A percentile compares a stretch with the other conserved stretches of the same genome.
phyloP scores from a whole-genome alignment of 2,797 vertebrate species.

The Pteronotus mesoamericanus region DNA sequence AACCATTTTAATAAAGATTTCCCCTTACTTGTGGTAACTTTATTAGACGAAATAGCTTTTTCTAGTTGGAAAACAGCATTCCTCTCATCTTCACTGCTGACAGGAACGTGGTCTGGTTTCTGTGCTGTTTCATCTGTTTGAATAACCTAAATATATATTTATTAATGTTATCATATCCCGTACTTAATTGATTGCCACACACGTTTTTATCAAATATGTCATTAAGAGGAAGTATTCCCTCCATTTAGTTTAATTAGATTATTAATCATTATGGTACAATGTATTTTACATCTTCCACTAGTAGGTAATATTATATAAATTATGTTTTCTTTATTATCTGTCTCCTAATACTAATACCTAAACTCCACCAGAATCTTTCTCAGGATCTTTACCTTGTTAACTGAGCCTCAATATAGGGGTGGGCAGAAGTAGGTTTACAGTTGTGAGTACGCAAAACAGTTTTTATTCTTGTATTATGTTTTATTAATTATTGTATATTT shows the following conservation, averaged over 20 bases:
- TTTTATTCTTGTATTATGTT: no score
- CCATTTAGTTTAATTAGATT: neutral
- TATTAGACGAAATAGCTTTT: conserved; percentile 84
- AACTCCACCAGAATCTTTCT: neutral
- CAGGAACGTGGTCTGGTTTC: conserved; percentile 91
- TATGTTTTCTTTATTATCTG: neutral
- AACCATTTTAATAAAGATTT: conserved; percentile 2
- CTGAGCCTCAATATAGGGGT: neutral
- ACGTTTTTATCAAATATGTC: neutral
- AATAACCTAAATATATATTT: conserved; percentile 82
- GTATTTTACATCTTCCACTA: neutral
- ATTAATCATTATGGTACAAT: neutral
- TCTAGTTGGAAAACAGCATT: conserved; percentile 91
- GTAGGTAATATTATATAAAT: neutral
- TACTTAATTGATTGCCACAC: neutral
- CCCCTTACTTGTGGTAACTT: conserved; percentile 87
- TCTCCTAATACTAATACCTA: neutral
- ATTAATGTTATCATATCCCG: conserved; percentile 12
- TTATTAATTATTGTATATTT: no score
- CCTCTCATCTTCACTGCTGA: conserved; percentile 96
- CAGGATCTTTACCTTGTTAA: neutral
- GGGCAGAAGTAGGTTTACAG: no score
- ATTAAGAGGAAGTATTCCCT: neutral
- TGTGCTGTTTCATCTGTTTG: conserved; percentile 95
- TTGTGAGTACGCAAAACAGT: no score